Percentiles rank a stretch among this genome's conserved stretches.
Conservation (phyloP, 2,888 invertebrate species). For the Ceramica pisi region DNA sequence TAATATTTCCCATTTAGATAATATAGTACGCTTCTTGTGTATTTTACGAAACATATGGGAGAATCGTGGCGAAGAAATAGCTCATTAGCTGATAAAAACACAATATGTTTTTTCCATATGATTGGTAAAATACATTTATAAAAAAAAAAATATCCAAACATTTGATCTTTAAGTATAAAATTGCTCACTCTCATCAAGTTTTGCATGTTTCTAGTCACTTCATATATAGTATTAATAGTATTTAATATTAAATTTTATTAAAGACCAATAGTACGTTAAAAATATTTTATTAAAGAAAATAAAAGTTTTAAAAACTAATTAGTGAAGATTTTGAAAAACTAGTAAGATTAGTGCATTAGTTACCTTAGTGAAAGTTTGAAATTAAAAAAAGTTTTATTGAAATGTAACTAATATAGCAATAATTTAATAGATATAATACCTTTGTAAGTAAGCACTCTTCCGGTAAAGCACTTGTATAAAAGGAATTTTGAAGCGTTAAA, state of each 20-base stretch:
- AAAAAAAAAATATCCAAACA: slow-evolving; percentile 51
- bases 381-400: slow-evolving; percentile 71
- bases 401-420: slow-evolving; percentile 79
- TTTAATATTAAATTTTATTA: slow-evolving; percentile 82
- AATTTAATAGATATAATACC: slow-evolving; percentile 76
- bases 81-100: background rate
- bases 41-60: slow-evolving; percentile 60
- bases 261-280: slow-evolving; percentile 88
- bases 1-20: slow-evolving; percentile 72
- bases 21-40: slow-evolving; percentile 62
- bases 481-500: slow-evolving; percentile 62
- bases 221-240: slow-evolving; percentile 75
- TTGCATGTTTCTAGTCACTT: slow-evolving; percentile 83
- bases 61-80: background rate
- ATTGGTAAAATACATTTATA: slow-evolving; percentile 51
- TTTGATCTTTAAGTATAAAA: slow-evolving; percentile 71
- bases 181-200: slow-evolving; percentile 84
- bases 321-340: slow-evolving; percentile 76
- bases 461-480: slow-evolving; percentile 70
- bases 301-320: slow-evolving; percentile 77
- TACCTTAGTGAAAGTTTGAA: slow-evolving; percentile 78
- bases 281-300: slow-evolving; percentile 83
- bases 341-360: slow-evolving; percentile 80
- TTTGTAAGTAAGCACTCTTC: slow-evolving; percentile 79
- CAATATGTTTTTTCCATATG: slow-evolving; percentile 20